Percentiles rank a stretch among this genome's conserved stretches.
Conservation (phyloP, 2,113 vertebrate species). For the Suricata suricatta region DNA sequence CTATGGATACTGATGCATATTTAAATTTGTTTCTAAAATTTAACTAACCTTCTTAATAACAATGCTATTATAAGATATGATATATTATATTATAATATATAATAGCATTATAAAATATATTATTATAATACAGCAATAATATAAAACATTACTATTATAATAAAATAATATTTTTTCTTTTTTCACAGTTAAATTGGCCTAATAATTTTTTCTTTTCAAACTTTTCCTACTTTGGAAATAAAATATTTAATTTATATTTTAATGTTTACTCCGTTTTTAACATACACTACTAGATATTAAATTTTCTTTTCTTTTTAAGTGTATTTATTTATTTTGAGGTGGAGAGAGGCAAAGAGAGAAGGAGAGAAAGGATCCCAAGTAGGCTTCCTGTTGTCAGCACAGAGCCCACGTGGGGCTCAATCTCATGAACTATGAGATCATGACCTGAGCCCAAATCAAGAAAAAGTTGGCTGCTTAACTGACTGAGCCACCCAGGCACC, state of each 20-base stretch:
- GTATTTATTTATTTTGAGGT: too few relatives aligned
- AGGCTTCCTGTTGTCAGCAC: too few relatives aligned
- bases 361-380: too few relatives aligned
- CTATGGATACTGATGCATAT: neutral
- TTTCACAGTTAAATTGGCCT: neutral
- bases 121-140: neutral
- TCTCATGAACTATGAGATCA: too few relatives aligned
- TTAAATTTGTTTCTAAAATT: neutral
- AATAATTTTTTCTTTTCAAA: neutral
- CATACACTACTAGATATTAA: neutral
- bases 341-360: too few relatives aligned
- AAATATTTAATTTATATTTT: constrained; percentile 8
- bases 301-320: too few relatives aligned
- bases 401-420: too few relatives aligned
- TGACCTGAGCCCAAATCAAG: too few relatives aligned
- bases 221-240: neutral
- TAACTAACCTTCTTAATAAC: neutral
- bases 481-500: too few relatives aligned
- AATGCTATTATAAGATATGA: neutral
- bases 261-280: neutral
- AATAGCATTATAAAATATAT: neutral
- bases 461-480: too few relatives aligned
- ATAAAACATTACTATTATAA: neutral
- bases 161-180: neutral
- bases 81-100: neutral